Base-by-base conservation (phyloP, 2,113 vertebrate genomes). In the Poeciliopsis turrubarensis region DNA sequence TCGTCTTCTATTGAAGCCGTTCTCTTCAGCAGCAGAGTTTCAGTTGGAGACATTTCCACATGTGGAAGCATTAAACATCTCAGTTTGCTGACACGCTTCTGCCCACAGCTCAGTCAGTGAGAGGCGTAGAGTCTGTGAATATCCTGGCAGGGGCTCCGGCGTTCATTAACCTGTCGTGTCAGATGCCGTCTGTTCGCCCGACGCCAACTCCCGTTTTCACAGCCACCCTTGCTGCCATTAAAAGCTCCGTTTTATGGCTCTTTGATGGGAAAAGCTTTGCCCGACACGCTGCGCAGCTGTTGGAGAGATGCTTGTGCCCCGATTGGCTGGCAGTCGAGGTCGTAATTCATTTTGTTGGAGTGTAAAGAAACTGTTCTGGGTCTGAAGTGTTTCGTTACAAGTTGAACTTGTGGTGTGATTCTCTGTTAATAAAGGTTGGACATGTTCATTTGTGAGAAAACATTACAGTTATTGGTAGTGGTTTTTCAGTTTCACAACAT, bases 161-260 rank as follows among this genome's bases (percentile, higher is more conserved):
- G 75, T 92, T 88, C 83, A 88, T 89, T 87, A 89, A 86, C 81
- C 87, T 79, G 78, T 70, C 9, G 74, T 90, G 91, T 88, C 89
- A 92, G 80, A 78, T 65, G 73, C 83, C 80, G 77, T 87, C 87
- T 90, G 90, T 88, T 90, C 72, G 22, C 79, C 77, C 71, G 68
- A 78, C 67, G 68, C 73, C 86, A 83, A 78, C 75, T 75, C 73
- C 66, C 75, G 30, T 69, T 88, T 84, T 57, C 68, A 60, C 68
- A 51, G 85, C 80, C 75, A 60, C 80, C 57, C 1, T 7, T 34
- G 73, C 70, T 65, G 83, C 80, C 66, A 65, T 89, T 84, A 91
- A 79, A 85, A 69, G 44, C 68, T 78, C 26, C 3, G 30, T 68
- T 91, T 89, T 85, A 89, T 82, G 87, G 70, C 70, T 74, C 67